Conservation (phyloP, 2,888 invertebrate species). For the Pachydiplax longipennis region DNA sequence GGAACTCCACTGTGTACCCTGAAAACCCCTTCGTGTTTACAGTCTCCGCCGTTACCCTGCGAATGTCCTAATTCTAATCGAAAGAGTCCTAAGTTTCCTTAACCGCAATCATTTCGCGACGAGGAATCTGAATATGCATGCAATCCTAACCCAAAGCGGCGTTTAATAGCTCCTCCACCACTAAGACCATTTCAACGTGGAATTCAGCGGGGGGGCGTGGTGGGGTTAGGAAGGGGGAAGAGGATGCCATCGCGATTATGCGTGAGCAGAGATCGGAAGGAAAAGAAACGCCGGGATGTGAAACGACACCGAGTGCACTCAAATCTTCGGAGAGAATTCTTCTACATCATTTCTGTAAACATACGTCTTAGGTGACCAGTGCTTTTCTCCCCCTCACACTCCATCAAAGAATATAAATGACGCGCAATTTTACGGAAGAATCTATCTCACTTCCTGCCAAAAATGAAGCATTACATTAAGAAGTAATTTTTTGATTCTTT, state of each 20-base stretch:
- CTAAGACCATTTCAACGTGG: background rate
- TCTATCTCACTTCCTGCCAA: no score
- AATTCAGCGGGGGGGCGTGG: background rate
- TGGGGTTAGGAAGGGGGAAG: background rate
- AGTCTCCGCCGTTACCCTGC: background rate
- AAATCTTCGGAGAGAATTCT: no score
- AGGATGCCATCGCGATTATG: background rate
- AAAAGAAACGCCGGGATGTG: background rate
- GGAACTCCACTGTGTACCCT: background rate
- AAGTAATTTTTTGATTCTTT: no score
- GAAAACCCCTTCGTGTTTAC: background rate
- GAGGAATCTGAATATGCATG: background rate
- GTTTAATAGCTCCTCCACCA: background rate
- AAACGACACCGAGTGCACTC: background rate
- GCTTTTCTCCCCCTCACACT: no score
- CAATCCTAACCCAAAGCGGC: background rate
- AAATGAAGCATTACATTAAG: no score
- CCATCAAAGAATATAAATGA: no score
- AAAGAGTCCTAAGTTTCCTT: background rate
- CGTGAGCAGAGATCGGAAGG: background rate
- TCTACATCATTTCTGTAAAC: no score
- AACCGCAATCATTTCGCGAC: background rate
- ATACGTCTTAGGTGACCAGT: no score
- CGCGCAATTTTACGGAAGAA: no score
- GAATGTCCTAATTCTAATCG: background rate